Evolutionary conservation across 2,888 invertebrate species (phyloP).

Genomic region (Ariolimax columbianus): DNA sequence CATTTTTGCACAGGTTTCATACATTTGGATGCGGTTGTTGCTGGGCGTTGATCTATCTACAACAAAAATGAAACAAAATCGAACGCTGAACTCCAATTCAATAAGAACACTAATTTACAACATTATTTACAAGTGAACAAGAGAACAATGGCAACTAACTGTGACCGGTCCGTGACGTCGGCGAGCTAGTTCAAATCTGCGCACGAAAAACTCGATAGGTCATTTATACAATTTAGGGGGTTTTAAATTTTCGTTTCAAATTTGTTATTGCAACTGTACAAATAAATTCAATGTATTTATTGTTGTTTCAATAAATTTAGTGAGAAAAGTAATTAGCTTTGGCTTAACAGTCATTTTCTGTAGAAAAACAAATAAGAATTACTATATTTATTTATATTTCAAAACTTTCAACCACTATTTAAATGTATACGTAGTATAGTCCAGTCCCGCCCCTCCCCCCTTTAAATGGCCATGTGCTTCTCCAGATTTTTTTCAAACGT

Average conservation of each 20-base stretch:
- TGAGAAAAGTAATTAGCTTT: no score
- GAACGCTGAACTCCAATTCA: conserved; percentile 48
- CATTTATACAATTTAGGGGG: background rate
- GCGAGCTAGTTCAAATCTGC: conserved; percentile 11
- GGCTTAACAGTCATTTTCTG: no score
- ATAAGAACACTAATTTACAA: conserved; percentile 53
- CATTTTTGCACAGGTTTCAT: conserved; percentile 53
- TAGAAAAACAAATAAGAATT: background rate
- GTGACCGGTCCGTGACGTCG: conserved; percentile 26
- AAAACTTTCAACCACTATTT: conserved; percentile 6
- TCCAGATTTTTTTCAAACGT: background rate
- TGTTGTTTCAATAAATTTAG: no score
- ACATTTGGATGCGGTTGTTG: conserved; percentile 38
- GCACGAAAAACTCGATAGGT: conserved; percentile 37
- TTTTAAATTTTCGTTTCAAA: background rate
- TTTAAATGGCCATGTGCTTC: background rate
- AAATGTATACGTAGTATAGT: background rate
- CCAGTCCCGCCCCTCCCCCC: background rate
- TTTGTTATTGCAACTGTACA: background rate
- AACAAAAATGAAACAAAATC: conserved; percentile 49
- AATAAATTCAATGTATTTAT: no score
- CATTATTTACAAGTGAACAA: conserved; percentile 53
- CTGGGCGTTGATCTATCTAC: conserved; percentile 44
- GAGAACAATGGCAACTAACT: conserved; percentile 37
- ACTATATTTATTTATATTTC: no score